Conservation (phyloP, 1,140 invertebrate genomes). For the Stegodyphus mimosarum region DNA sequence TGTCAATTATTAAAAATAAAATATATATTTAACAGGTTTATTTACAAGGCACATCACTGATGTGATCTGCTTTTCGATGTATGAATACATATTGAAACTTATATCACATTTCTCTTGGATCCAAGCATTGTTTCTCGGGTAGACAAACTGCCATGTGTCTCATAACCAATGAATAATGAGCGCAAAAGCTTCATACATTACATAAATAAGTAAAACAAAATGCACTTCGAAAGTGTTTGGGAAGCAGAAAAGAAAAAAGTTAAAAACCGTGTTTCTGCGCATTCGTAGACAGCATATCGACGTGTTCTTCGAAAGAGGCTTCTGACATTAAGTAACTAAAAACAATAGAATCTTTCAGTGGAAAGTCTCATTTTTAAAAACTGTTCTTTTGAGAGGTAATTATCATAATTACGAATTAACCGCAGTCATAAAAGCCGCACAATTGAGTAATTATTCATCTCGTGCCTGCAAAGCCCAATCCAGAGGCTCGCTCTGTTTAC, state of each 20-base stretch:
- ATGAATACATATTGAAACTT: no score
- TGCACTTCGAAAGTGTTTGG: not conserved
- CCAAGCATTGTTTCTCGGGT: constrained; percentile 15
- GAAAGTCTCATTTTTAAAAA: constrained; percentile 8
- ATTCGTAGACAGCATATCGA: constrained; percentile 10
- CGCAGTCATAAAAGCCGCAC: constrained; percentile 40
- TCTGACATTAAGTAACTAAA: constrained; percentile 26
- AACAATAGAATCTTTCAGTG: constrained; percentile 27
- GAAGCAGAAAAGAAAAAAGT: constrained; percentile 9
- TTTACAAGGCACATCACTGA: no score
- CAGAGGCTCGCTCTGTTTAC: constrained; percentile 26
- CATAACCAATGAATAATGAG: constrained; percentile 42
- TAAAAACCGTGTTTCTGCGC: not conserved
- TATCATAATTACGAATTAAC: constrained; percentile 58
- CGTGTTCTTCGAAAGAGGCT: not conserved
- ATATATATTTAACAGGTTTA: no score
- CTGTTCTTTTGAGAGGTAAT: constrained; percentile 14
- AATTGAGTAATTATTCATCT: constrained; percentile 45
- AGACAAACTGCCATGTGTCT: constrained; percentile 26
- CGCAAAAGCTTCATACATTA: not conserved
- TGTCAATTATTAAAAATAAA: no score
- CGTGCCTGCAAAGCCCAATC: constrained; percentile 22
- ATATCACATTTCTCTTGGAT: no score
- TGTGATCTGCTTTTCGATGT: no score
- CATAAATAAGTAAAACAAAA: constrained; percentile 1